Evolutionary conservation across 2,888 invertebrate genomes (phyloP), one percentile per base, ranked within the genome.

Genomic region (Xestia c-nigrum): DNA sequence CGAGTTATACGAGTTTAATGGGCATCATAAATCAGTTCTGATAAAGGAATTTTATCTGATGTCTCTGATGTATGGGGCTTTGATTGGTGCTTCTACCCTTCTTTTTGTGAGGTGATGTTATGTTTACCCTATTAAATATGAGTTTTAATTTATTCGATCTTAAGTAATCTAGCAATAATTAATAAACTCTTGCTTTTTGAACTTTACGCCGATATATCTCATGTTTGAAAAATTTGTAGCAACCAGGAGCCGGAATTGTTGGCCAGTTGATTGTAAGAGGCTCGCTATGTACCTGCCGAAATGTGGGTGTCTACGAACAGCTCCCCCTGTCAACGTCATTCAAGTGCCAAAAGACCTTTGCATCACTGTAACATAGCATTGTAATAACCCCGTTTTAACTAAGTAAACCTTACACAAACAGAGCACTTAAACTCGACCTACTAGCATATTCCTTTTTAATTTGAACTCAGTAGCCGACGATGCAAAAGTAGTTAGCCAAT

Each of bases 21-120:
- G 91, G 90, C 88, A 85, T 87, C 88, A 94, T 95, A 95, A 95
- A 95, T 95, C 94, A 93, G 86, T 71, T 81, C 81, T 89, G 92
- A 94, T 93, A 92, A 94, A 89, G 84, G 69, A 84, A 55, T 87
- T 91, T 89, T 91, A 90, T 93, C 70, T 73, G 72, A 85, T 70
- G 63, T 83, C 74, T 61, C 80, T 91, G 90, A 92, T 89, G 85
- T 90, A 91, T 89, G 88, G 86, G 87, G 80, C 79, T 92, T 92
- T 91, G 90, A 93, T 93, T 90, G 91, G 90, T 89, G 88, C 85
- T 88, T 61, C 21, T 5, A 40, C 88, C 79, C 52, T 68, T 64
- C 19, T 43, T 68, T 61, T 57, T 68, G n/a, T 38, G n/a, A 21
- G 5, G 47, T 38, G 14, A 24, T 69, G 57, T 68, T 24, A 46